These are phyloP conservation scores for Hippasteria phrygiana DNA, from an alignment of 53 echinoderm and acorn worm species.

Conservation along the genomic window DNA sequence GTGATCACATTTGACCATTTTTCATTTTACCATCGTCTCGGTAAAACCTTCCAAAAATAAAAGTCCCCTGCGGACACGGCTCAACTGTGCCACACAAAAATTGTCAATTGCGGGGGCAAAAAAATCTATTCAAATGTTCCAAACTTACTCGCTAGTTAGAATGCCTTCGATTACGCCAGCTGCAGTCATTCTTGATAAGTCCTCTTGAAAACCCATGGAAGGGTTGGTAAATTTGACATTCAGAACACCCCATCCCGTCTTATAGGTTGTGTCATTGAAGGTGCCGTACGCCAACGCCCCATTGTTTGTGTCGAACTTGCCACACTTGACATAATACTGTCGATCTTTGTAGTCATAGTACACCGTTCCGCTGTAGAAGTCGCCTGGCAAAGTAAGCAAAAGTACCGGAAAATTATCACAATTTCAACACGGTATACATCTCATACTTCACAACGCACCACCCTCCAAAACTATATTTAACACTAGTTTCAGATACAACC, in stretches of 20 bases:
- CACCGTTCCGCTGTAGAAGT: constrained; percentile 1
- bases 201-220: constrained; percentile 30
- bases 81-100: too few relatives aligned
- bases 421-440: too few relatives aligned
- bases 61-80: too few relatives aligned
- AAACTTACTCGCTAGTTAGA: constrained; percentile 84
- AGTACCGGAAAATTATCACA: neutral
- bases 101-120: too few relatives aligned
- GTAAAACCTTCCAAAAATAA: too few relatives aligned
- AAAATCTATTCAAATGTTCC: too few relatives aligned
- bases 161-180: constrained; percentile 89
- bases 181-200: constrained; percentile 76
- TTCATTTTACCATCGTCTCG: too few relatives aligned
- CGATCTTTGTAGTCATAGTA: constrained; percentile 57
- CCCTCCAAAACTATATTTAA: too few relatives aligned
- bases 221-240: constrained; percentile 78
- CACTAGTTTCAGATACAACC: too few relatives aligned
- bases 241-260: constrained; percentile 91
- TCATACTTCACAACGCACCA: too few relatives aligned
- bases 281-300: constrained; percentile 74
- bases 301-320: constrained; percentile 69
- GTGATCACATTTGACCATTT: too few relatives aligned
- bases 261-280: constrained; percentile 81
- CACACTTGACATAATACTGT: constrained; percentile 66
- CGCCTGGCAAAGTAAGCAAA: neutral